Evolutionary conservation across 2,113 vertebrate genomes (phyloP).

Genomic region (Phyllostomus discolor): DNA sequence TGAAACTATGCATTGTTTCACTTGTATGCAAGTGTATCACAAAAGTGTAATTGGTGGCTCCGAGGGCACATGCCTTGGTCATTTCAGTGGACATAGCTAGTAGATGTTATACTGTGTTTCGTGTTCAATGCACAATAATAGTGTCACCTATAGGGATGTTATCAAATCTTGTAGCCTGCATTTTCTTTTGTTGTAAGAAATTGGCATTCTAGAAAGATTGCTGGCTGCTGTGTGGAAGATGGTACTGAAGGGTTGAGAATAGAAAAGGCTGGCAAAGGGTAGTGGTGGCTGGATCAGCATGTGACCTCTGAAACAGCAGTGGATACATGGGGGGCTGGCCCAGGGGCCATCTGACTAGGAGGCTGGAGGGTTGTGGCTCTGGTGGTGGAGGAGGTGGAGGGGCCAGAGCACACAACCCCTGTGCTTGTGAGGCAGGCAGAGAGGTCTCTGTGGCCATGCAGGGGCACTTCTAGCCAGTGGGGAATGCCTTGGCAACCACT

Average conservation of each 20-base stretch:
- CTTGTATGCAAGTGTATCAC: background rate
- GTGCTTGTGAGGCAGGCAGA: background rate
- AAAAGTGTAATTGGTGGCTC: background rate
- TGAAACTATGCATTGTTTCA: background rate
- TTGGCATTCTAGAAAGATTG: background rate
- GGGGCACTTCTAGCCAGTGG: background rate
- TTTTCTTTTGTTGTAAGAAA: background rate
- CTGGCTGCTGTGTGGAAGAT: background rate
- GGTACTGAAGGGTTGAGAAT: background rate
- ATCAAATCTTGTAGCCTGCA: background rate
- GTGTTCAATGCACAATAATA: background rate
- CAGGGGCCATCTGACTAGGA: too few relatives aligned
- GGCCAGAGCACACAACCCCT: background rate
- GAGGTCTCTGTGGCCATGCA: background rate
- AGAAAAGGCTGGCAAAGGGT: background rate
- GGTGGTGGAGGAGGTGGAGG: background rate
- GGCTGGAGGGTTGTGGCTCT: background rate
- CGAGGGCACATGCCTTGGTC: background rate
- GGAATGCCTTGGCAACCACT: background rate
- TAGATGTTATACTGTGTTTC: background rate
- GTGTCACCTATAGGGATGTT: background rate
- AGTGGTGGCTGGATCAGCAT: background rate
- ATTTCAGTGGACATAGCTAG: background rate
- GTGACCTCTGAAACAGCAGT: background rate
- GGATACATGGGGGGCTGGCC: background rate